Base-by-base conservation (phyloP, 2,888 invertebrate species). In the Mythimna lalbum region DNA sequence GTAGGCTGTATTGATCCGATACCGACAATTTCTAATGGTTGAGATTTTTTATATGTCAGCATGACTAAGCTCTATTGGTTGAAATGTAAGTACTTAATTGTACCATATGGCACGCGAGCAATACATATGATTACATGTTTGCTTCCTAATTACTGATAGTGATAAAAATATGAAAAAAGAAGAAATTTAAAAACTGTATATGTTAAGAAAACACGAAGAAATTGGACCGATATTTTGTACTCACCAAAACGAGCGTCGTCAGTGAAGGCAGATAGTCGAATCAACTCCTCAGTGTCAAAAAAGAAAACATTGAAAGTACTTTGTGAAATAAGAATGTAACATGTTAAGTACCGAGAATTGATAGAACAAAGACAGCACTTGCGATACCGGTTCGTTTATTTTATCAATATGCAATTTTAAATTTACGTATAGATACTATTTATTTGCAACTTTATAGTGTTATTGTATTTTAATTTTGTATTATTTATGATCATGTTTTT, bases 1-100 rank as follows among this genome's bases (percentile, higher is more conserved):
- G 81, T 80, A 82, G 84, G 80, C 80, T 79, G 80, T 83, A 80
- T 87, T 87, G 83, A 87, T 87, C 65, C 49, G 53, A 63, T 73
- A 70, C 61, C 74, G 70, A 62, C 80, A 79, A 73, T 76, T 83
- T 81, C 78, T 83, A 80, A 73, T 78, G 73, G 79, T 73, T 67
- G 50, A 65, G 56, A 59, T 62, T 69, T 69, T 80, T 67, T 75
- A 19, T n/a, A 53, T 52, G 57, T 65, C 65, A 60, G 47, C 39
- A 55, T 77, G 75, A 57, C n/a, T 49, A 55, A 47, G 76, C 64
- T 36, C 17, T 57, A 68, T 7, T 52, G 55, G 49, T 62, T 47
- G 33, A 43, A 69, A 27, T 27, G 19, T 36, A 36, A 39, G 36
- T 61, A 36, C 49, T 53, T 52, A 50, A 50, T 55, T 65, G 49